phyloP scores from a whole-genome alignment of 2,113 vertebrate species.

The Psittacula cyanocephala region DNA sequence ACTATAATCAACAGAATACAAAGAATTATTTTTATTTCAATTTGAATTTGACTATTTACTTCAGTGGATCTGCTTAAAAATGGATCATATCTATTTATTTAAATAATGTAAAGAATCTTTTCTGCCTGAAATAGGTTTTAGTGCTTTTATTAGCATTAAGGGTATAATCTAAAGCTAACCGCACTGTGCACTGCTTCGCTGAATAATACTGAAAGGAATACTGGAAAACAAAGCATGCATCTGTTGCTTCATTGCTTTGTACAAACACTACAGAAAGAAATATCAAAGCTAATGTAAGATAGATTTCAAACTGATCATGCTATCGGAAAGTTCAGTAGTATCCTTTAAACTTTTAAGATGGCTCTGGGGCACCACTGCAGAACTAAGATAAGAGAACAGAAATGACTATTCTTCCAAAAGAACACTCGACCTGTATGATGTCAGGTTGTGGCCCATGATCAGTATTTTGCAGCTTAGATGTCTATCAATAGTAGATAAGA shows the following conservation, averaged over 20 bases:
- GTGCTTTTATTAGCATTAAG: neutral
- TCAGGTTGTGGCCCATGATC: neutral
- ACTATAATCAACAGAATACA: neutral
- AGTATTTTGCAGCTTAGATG: neutral
- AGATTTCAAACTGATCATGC: neutral
- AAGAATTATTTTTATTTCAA: neutral
- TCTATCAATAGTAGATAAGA: neutral
- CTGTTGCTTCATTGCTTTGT: neutral
- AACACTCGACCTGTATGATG: neutral
- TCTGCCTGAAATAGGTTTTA: neutral
- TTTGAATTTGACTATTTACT: neutral
- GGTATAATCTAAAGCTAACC: neutral
- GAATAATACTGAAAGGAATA: neutral
- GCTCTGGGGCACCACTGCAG: slow-evolving; percentile 50
- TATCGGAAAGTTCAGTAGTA: neutral
- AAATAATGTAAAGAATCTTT: neutral
- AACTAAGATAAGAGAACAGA: slow-evolving; percentile 47
- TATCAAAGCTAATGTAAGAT: slow-evolving; percentile 42
- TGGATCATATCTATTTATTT: neutral
- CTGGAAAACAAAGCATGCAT: neutral
- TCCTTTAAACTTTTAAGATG: slow-evolving; percentile 19
- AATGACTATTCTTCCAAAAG: slow-evolving; percentile 18
- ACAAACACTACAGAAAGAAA: slow-evolving; percentile 9
- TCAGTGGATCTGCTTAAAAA: neutral
- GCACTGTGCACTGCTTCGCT: neutral